These are phyloP conservation scores for Meles meles DNA, from an alignment of 2,113 vertebrate species.

Conservation along the genomic window DNA sequence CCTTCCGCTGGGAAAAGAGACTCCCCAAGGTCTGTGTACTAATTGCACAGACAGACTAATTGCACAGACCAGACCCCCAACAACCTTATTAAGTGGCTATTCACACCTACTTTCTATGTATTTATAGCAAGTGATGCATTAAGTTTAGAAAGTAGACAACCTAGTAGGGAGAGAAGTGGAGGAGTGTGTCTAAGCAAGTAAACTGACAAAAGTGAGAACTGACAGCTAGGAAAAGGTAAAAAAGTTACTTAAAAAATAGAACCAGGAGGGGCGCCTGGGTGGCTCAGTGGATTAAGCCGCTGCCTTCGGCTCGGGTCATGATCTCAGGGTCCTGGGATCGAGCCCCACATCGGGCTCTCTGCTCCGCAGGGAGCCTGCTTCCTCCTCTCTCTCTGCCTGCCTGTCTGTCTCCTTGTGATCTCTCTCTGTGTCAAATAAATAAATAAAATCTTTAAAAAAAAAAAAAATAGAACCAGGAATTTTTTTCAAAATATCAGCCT, in stretches of 20 bases:
- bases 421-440: no score
- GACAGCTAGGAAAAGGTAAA: not conserved
- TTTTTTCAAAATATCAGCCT: constrained; percentile 35
- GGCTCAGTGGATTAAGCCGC: no score
- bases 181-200: not conserved
- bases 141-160: not conserved
- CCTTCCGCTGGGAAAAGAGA: not conserved
- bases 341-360: no score
- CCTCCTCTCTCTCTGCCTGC: no score
- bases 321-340: no score
- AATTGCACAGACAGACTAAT: not conserved
- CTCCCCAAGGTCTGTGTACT: not conserved
- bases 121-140: not conserved
- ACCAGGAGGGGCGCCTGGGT: no score
- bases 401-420: no score
- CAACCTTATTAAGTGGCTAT: not conserved
- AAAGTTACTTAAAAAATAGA: not conserved
- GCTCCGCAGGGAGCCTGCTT: no score
- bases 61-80: not conserved
- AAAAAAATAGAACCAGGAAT: not conserved
- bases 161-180: not conserved
- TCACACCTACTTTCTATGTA: not conserved
- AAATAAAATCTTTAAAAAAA: no score
- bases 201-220: constrained; percentile 13
- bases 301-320: no score